Conservation (phyloP, 1,140 invertebrate species). For the Vanessa atalanta region DNA sequence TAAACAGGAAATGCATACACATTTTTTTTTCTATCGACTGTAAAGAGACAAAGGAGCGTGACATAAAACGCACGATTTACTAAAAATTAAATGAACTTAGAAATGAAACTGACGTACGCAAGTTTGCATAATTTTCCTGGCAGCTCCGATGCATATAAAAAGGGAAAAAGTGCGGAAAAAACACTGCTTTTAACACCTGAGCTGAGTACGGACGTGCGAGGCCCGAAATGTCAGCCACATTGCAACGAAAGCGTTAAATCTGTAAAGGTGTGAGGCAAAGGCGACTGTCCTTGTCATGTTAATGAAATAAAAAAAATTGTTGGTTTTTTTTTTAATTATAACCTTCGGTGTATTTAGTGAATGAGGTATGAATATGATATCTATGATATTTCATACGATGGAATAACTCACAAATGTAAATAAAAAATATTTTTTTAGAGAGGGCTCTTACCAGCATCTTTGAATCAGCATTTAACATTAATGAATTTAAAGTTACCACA, state of each 20-base stretch:
- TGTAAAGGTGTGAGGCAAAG: slow-evolving; percentile 33
- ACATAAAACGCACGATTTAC: slow-evolving; percentile 6
- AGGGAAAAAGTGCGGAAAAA: slow-evolving; percentile 44
- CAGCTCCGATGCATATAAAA: slow-evolving; percentile 24
- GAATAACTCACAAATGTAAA: too few species aligned
- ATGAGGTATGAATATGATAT: too few species aligned
- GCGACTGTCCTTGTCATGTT: slow-evolving; percentile 5
- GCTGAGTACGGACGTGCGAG: slow-evolving; percentile 53
- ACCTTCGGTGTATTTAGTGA: too few species aligned
- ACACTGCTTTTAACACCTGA: slow-evolving; percentile 52
- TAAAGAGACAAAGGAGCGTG: not conserved
- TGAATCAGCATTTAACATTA: too few species aligned
- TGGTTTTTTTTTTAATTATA: not conserved
- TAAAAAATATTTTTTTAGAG: too few species aligned
- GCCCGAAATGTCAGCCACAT: slow-evolving; percentile 58
- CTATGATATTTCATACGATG: too few species aligned
- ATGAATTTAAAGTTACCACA: too few species aligned
- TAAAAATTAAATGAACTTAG: slow-evolving; percentile 23
- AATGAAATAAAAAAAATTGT: not conserved
- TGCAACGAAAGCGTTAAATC: slow-evolving; percentile 45
- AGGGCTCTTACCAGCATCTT: too few species aligned
- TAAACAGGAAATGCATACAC: not conserved
- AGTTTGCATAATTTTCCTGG: slow-evolving; percentile 34
- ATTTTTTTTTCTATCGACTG: not conserved
- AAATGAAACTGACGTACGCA: slow-evolving; percentile 19